phyloP scores from a whole-genome alignment of 2,113 vertebrate species.

The Coreoperca whiteheadi region DNA sequence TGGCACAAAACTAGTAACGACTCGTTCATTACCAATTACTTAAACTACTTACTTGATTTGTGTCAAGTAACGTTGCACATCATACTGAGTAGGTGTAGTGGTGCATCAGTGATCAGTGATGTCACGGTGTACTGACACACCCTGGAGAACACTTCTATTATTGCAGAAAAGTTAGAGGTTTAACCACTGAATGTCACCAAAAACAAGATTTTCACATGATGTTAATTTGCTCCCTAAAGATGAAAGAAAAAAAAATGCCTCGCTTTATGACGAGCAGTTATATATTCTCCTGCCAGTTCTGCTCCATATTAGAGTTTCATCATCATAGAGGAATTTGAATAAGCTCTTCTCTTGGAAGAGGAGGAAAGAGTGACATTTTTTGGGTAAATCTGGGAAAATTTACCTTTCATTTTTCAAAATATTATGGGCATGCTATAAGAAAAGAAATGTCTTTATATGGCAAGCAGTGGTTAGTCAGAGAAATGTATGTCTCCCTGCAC shows the following conservation, averaged over 20 bases:
- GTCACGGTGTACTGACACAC: not conserved
- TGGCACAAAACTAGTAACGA: too few relatives aligned
- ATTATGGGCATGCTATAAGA: not conserved
- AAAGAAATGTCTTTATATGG: not conserved
- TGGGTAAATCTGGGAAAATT: not conserved
- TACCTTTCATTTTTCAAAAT: not conserved
- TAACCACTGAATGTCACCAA: not conserved
- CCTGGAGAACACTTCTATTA: not conserved
- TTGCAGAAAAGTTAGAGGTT: not conserved
- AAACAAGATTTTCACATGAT: not conserved
- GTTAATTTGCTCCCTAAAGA: conserved; percentile 2
- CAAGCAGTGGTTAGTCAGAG: not conserved
- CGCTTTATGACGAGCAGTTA: not conserved
- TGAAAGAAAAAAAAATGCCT: not conserved
- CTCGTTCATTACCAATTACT: too few relatives aligned
- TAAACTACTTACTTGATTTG: too few relatives aligned
- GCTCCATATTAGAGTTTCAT: not conserved
- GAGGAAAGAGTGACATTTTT: not conserved
- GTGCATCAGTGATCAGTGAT: too few relatives aligned
- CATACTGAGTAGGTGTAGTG: too few relatives aligned
- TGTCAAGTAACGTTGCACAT: too few relatives aligned
- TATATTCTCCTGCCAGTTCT: not conserved
- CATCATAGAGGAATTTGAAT: not conserved
- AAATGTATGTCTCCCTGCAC: not conserved
- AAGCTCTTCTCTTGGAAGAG: conserved; percentile 7